These are phyloP conservation scores for Campoletis raptor DNA, from an alignment of 2,888 invertebrate species.

Conservation along the genomic window DNA sequence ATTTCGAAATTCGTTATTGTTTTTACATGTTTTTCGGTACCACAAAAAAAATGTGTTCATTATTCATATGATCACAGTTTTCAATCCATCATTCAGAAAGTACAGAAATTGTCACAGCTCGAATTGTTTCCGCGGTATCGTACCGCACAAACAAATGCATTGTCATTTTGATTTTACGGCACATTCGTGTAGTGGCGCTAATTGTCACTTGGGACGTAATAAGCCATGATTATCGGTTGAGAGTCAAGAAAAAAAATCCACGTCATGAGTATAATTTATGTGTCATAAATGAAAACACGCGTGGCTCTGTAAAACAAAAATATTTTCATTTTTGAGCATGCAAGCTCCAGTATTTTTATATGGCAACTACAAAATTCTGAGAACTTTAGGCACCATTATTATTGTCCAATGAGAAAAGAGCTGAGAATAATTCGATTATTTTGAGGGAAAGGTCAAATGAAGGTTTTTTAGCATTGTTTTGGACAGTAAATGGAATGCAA, in stretches of 20 bases:
- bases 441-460: background rate
- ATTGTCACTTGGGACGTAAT: conserved; percentile 35
- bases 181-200: background rate
- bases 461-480: background rate
- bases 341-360: background rate
- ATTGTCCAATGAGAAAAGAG: background rate
- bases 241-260: conserved; percentile 35
- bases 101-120: background rate
- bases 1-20: no score
- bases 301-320: background rate
- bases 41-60: no score
- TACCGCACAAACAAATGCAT: background rate
- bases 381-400: background rate
- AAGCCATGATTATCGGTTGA: conserved; percentile 44
- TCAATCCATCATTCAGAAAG: background rate
- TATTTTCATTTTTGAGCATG: background rate
- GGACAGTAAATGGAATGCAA: background rate
- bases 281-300: conserved; percentile 16
- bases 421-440: background rate
- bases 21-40: no score
- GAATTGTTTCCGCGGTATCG: background rate
- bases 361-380: background rate
- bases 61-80: background rate
- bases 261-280: conserved; percentile 38
- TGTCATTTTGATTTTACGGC: conserved; percentile 34